Base-by-base conservation (phyloP, 2,888 invertebrate genomes). In the Uropetala carovei region DNA sequence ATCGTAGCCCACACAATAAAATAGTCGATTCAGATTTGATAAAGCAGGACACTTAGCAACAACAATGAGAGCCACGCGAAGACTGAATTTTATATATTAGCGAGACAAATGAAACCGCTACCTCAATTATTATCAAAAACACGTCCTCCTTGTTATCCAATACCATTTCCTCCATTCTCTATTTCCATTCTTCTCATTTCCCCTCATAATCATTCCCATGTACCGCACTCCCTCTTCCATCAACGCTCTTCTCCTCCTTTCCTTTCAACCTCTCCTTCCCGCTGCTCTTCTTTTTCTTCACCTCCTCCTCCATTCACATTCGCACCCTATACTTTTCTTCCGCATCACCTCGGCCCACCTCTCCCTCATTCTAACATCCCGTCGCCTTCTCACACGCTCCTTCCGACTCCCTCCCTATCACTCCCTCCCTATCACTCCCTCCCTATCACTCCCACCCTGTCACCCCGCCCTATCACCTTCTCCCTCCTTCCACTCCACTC, bases 201-300 rank as follows among this genome's bases (percentile, higher is more conserved):
- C 30, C 43, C 43, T 82, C 82, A 27, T 27, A 30, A 82, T 82
- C 82, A 43, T 3, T 43, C 43, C 43, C 43, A 11, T 5, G 27
- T 11, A 18, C 82, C 82, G 16, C 82, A 82, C 30, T 11, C 14
- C 82, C 10, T 11, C n/a, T 27, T n/a, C 22, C 75, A 10, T 75
- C n/a, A 30, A 16, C 30, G 7, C 30, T 82, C 82, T 11, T 13
- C 18, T 5, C 30, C 11, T 9, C 11, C 82, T 14, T 30, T 9
- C 11, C 82, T 14, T 7, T 16, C 30, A 82, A 27, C 27, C 82
- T 43, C 13, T 16, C 82, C 30, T 43, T 0, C 82, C 27, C 13
- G 16, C 82, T 43, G n/a, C n/a, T 43, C 8, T 82, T 82, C 43
- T 27, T 43, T 82, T 82, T 27, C 82, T 82, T 82, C 82, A 82